Base-by-base conservation (phyloP, 2,113 vertebrate species). In the Syngnathus typhle region DNA sequence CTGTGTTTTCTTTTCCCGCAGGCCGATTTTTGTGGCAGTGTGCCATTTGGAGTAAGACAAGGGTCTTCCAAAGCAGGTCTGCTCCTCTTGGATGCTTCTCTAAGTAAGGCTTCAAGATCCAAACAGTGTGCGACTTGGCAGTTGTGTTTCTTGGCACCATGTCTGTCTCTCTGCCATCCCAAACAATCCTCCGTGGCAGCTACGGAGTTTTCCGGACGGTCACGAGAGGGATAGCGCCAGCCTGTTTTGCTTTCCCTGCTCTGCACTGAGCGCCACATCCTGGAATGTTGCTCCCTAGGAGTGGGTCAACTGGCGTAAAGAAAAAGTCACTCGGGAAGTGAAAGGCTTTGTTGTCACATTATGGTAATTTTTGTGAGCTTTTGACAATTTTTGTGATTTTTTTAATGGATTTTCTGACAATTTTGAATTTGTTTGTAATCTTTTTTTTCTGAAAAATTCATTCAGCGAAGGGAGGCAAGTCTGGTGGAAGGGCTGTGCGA, bases 141-240 rank as follows among this genome's bases (percentile, higher is more conserved):
- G 44, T 71, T 68, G 44, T 68, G 82, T 78, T 86, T 79, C 81
- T 73, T 47, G 72, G 69, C 74, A 74, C 79, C 79, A 79, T 81
- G 44, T 13, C 82, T 74, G 79, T 81, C 82, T 76, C 67, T 70
- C 72, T 47, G 83, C 86, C 83, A 80, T 85, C 83, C 78, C 80
- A 82, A 84, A 84, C 44, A 47, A 47, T 47, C 84, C 83, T 81
- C 65, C 61, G 74, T 76, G 58, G 64, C 81, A 77, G 80, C 80
- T 76, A 72, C 15, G 10, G 65, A 83, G 46, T 76, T 82, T 75
- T 78, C 79, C 76, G 73, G 83, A 80, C 81, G 77, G 82, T 73
- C 82, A 73, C 61, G 75, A 75, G 76, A 83, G 75, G 71, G 38
- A 52, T 65, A 44, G 83, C 59, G 61, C 56, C 75, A 82, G 79